These are phyloP conservation scores for Andricus curvator DNA, from an alignment of 2,888 invertebrate species.

Conservation along the genomic window DNA sequence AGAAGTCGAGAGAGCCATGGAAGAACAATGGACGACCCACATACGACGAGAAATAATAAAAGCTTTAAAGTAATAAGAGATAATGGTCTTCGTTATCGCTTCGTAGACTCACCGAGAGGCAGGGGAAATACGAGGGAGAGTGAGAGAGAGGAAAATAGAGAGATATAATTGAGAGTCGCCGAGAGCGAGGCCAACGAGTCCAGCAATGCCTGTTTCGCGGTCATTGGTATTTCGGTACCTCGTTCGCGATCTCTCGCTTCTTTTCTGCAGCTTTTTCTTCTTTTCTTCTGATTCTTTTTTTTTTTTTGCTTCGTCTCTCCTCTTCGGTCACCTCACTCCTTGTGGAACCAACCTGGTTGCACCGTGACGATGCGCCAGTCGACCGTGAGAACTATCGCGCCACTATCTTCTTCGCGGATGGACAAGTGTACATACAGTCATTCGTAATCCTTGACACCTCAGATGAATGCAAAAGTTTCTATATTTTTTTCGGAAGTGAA, in stretches of 20 bases:
- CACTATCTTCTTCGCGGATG: conserved; percentile 28
- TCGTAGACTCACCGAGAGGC: not conserved
- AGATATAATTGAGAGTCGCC: conserved; percentile 4
- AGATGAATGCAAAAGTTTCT: not conserved
- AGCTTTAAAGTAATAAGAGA: conserved; percentile 61
- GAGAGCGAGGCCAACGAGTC: conserved; percentile 37
- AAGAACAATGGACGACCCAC: conserved; percentile 57
- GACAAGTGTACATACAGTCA: conserved; percentile 16
- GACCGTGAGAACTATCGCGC: conserved; percentile 38
- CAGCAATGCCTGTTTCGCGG: conserved; percentile 37
- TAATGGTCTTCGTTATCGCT: conserved; percentile 63
- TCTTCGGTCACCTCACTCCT: not conserved
- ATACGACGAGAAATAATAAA: conserved; percentile 60
- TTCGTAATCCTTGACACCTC: conserved; percentile 25
- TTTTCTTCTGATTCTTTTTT: not conserved
- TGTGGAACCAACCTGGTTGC: conserved; percentile 23
- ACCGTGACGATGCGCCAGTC: conserved; percentile 33
- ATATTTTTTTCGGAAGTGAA: not conserved
- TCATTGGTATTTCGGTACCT: conserved; percentile 38
- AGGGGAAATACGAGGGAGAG: conserved; percentile 12
- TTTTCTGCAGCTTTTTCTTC: conserved; percentile 27
- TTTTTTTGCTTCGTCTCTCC: not conserved
- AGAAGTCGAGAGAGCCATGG: conserved; percentile 46
- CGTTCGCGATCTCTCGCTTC: conserved; percentile 33
- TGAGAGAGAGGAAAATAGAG: conserved; percentile 25